Percentiles rank a stretch among this genome's conserved stretches.
Evolutionary conservation across 2,797 vertebrate species (phyloP).

Genomic region (Hoplostethus atlanticus): DNA sequence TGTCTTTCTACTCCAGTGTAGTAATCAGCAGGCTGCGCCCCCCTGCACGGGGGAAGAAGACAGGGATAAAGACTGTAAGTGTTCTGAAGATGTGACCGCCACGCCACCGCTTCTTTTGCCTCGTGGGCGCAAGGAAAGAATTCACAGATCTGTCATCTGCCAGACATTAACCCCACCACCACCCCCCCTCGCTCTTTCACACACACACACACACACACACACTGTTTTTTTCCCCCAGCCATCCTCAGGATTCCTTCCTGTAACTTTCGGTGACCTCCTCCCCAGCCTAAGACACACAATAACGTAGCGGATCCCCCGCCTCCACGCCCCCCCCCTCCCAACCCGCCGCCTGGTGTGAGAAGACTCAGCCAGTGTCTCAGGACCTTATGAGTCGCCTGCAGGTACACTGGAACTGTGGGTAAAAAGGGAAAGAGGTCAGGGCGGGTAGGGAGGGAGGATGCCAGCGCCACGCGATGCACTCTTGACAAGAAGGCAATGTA

Average conservation of each 20-base stretch:
- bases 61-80: slow-evolving; percentile 93
- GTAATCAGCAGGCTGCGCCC: slow-evolving; percentile 91
- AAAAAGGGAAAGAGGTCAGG: slow-evolving; percentile 33
- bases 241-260: slow-evolving; percentile 79
- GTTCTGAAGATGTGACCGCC: slow-evolving; percentile 87
- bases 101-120: slow-evolving; percentile 81
- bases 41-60: slow-evolving; percentile 85
- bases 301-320: slow-evolving; percentile 43
- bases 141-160: slow-evolving; percentile 94
- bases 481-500: slow-evolving; percentile 56
- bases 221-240: slow-evolving; percentile 83
- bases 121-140: slow-evolving; percentile 90
- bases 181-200: slow-evolving; percentile 15
- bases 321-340: too few species aligned
- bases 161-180: slow-evolving; percentile 85
- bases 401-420: slow-evolving; percentile 39
- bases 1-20: slow-evolving; percentile 91
- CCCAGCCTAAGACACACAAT: slow-evolving; percentile 69
- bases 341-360: slow-evolving; percentile 57
- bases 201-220: slow-evolving; percentile 3
- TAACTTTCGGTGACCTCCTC: slow-evolving; percentile 74
- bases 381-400: slow-evolving; percentile 66
- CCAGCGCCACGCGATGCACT: slow-evolving; percentile 36
- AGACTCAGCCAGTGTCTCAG: slow-evolving; percentile 57
- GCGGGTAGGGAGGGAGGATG: slow-evolving; percentile 17